Percentiles rank a stretch among this genome's conserved stretches.
phyloP scores from a whole-genome alignment of 1,140 invertebrate species.

The Bradynema listronoti region DNA sequence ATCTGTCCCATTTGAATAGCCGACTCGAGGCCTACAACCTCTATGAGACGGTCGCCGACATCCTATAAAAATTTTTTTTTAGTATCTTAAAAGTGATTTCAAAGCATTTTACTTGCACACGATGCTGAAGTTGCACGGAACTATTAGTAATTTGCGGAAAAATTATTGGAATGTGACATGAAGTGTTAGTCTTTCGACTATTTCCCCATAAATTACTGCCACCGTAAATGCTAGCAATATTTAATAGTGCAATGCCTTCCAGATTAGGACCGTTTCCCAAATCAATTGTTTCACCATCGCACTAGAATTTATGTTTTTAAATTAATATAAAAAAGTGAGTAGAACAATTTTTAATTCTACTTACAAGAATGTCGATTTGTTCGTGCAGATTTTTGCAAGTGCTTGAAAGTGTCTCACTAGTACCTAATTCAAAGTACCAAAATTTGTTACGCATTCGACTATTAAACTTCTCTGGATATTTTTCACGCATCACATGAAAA shows the following conservation, averaged over 20 bases:
- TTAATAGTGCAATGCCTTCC: constrained; percentile 85
- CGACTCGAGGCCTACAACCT: constrained; percentile 89
- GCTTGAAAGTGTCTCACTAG: constrained; percentile 86
- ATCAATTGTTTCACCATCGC: constrained; percentile 81
- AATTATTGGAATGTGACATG: constrained; percentile 61
- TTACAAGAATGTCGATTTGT: constrained; percentile 83
- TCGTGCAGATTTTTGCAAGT: constrained; percentile 95
- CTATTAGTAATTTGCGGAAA: constrained; percentile 60
- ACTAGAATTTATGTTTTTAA: constrained; percentile 64
- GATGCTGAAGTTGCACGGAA: constrained; percentile 60
- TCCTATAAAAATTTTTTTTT: constrained; percentile 61
- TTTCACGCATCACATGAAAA: constrained; percentile 88
- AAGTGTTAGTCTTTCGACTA: constrained; percentile 45
- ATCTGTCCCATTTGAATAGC: constrained; percentile 94
- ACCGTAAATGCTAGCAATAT: constrained; percentile 89
- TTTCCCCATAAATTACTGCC: constrained; percentile 91
- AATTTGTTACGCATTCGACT: constrained; percentile 91
- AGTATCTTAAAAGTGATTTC: background rate
- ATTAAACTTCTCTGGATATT: constrained; percentile 94
- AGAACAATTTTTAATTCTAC: constrained; percentile 11
- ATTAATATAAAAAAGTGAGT: background rate
- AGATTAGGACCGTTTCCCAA: constrained; percentile 80
- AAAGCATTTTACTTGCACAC: constrained; percentile 46
- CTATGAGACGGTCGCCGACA: constrained; percentile 86
- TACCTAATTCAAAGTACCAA: constrained; percentile 94